Evolutionary conservation across 2,888 invertebrate genomes (phyloP), one percentile per base, ranked within the genome.

Genomic region (Dasypogon diadema): DNA sequence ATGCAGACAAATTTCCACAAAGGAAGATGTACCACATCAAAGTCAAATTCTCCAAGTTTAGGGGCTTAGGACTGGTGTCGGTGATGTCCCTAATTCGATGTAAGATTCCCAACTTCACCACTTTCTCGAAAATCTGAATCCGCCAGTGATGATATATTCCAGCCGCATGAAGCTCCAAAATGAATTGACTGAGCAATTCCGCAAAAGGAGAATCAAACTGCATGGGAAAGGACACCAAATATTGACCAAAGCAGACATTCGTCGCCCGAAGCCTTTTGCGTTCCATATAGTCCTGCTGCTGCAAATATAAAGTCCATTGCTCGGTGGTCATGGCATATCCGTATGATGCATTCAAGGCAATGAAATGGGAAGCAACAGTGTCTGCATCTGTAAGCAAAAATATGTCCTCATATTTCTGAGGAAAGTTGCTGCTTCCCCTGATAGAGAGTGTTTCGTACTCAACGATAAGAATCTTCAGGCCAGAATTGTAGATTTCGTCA

Each of bases 191-290:
- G 22, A 82, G 55, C 0, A 79, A 75, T 16, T 54, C 51, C 63
- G 81, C 80, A 55, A 80, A 82, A 10, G 81, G 81, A 6, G 82
- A 81, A 26, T 82, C 81, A 3, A 48, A 48, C 5, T 81, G 79
- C 77, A 81, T 68, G 2, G 81, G 63, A 74, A 82, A 82, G 4
- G 81, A 80, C n/a, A 81, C 70, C 0, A 81, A 80, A 24, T 80
- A 73, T 0, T 81, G 81, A 1, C 80, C 79, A 4, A 82, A 77
- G n/a, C 80, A 79, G 54, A 81, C 81, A 4, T 76, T 76, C 0
- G 80, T 80, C 0, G 78, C 48, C 22, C 80, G 81, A 4, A 80
- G 78, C 1, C 79, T 60, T 3, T 81, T 81, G 5, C 77, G 77
- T 12, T 74, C 21, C 60, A 82, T 72, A 70, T 80, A 80, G 2